Conservation (phyloP, 2,113 vertebrate genomes). For the Lepus americanus region DNA sequence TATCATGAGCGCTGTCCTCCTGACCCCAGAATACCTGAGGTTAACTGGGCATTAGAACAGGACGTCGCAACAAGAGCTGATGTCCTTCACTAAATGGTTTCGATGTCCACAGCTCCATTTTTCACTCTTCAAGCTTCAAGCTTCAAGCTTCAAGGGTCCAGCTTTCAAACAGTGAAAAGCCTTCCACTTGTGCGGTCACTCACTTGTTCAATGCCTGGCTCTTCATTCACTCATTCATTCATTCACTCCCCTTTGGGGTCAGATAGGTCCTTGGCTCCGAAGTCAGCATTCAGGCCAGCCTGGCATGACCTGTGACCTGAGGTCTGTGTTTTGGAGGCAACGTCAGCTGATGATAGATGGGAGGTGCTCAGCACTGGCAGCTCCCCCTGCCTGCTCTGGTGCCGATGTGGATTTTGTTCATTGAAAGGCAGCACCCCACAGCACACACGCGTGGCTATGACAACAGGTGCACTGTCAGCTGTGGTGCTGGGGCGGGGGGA, state of each 20-base stretch:
- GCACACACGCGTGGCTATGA: neutral
- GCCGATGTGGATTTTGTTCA: conserved; percentile 66
- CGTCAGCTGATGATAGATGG: conserved; percentile 20
- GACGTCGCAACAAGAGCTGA: neutral
- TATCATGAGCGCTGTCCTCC: neutral
- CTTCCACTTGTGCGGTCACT: neutral
- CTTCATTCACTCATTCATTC: neutral
- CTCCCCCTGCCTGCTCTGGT: conserved; percentile 1
- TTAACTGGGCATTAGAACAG: neutral
- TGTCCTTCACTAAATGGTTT: neutral
- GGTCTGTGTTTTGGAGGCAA: conserved; percentile 14
- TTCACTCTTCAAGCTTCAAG: conserved; percentile 57
- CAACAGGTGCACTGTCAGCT: neutral
- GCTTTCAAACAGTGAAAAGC: neutral
- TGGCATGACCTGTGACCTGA: neutral
- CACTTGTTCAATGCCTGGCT: neutral
- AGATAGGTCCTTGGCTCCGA: neutral
- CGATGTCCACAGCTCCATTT: conserved; percentile 35
- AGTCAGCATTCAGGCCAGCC: neutral
- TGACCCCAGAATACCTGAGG: neutral
- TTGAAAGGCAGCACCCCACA: neutral
- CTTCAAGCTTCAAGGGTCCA: neutral
- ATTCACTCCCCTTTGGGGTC: neutral
- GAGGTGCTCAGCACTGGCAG: neutral
- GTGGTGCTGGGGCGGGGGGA: too few relatives aligned